Base-by-base conservation (phyloP, 23 tunicate genomes). In the Diplosoma virens region DNA sequence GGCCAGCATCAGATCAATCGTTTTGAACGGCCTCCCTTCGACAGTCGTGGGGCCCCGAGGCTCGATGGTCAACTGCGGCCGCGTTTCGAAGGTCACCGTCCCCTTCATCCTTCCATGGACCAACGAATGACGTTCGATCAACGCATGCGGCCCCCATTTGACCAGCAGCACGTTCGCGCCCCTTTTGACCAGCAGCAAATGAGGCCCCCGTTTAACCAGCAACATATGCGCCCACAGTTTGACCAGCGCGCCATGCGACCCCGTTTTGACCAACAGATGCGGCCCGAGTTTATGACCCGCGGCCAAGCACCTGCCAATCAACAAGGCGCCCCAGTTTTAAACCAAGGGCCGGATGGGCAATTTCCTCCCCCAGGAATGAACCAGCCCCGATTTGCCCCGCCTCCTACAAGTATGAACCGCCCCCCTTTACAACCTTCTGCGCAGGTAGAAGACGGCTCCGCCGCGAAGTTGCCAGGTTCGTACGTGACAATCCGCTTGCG, bases 131-230 rank as follows among this genome's bases (percentile, higher is more conserved):
- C 23, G 4, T 61, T 61, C n/a, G 35, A 61, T 29, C 69, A 61
- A 29, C 69, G 35, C 34, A 61, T 61, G 69, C 69, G 35, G 35
- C 69, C 69, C 9, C 69, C 69, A 28, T 61, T 61, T n/a, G 69
- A 61, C 6, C 69, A 61, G 69, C 69, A 61, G 35, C 69, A 61
- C 30, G 17, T 6, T 5, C 34, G 35, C 11, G 35, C 35, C 21
- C 69, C 17, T 4, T 55, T 55, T 55, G 9, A 41, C 11, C 50
- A 14, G 9, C 50, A 9, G 14, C 50, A 41, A n/a, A 14, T 6
- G n/a, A 18, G 35, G 35, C 69, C 35, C 21, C 69, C 17, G 24
- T 55, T 55, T 55, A 7, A 41, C 11, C 50, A 14, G 9, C 50
- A 9, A 41, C 50, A 41, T 7, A 14, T n/a, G 5, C 61, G 61